Evolutionary conservation across 2,113 vertebrate genomes (phyloP), one percentile per base, ranked within the genome.

Genomic region (Vidua chalybeata): DNA sequence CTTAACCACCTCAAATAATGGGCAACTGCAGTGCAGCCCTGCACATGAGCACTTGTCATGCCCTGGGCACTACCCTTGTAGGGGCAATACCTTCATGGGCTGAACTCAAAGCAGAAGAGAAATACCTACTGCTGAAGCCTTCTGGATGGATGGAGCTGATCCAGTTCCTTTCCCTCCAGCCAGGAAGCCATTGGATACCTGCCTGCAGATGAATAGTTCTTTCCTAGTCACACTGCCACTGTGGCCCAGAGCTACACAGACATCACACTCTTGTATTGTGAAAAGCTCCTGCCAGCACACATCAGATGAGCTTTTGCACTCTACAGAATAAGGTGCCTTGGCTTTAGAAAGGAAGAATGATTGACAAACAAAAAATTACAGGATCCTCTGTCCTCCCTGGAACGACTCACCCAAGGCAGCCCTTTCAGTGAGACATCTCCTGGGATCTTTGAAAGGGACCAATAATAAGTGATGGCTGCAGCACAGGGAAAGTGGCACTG

Each of bases 11-110:
- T 80, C 43, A 80, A 14, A 89, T 46, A n/a, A 54, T 1, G 9
- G 46, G 45, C 0, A 1, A 23, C 41, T 2, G 8, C 2, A 9
- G 26, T 52, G 31, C 39, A 86, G 24, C 19, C 61, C 23, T 7
- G 6, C 45, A 37, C 37, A 46, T 0, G 1, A 80, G 35, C 43
- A 45, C 39, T 74, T 30, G 39, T 4, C n/a, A 35, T 0, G 2
- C 33, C 21, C 43, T 28, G 27, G 51, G 46, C 22, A 71, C 17
- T 33, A 2, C 39, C 17, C 31, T 46, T 28, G 20, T 23, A 71
- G 43, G 33, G 22, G 10, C 45, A 26, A 33, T 26, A 20, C 9
- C 27, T 84, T n/a, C 73, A 26, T 0, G 0, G 41, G 48, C 20
- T 75, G 52, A 74, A 56, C 24, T 84, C 69, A 67, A 87, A 74